Evolutionary conservation across 2,888 invertebrate genomes (phyloP).

Genomic region (Oscheius sp.): DNA sequence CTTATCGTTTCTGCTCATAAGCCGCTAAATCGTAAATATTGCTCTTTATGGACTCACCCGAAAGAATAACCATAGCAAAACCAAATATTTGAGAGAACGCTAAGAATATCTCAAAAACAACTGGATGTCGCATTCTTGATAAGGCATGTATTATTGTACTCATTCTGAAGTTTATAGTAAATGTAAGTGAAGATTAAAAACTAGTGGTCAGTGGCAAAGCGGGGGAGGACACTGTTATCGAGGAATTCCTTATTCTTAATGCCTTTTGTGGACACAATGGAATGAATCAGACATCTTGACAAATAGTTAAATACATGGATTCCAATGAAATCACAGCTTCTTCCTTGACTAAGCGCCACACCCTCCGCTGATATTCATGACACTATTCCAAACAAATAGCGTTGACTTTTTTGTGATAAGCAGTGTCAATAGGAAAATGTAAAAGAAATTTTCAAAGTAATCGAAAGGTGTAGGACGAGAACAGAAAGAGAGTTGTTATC

Average conservation of each 20-base stretch:
- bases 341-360: not conserved
- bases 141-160: not conserved
- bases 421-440: too few species aligned
- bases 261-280: conserved; percentile 3
- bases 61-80: conserved; percentile 43
- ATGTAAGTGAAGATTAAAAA: conserved; percentile 25
- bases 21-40: not conserved
- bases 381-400: not conserved
- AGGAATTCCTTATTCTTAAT: not conserved
- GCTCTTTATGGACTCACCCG: conserved; percentile 35
- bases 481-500: conserved; percentile 23
- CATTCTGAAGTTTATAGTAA: conserved; percentile 4
- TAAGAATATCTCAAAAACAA: conserved; percentile 38
- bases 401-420: too few species aligned
- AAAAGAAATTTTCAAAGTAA: too few species aligned
- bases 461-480: not conserved
- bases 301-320: conserved; percentile 21
- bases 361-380: not conserved
- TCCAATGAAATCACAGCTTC: conserved; percentile 11
- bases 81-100: conserved; percentile 52
- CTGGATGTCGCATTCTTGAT: conserved; percentile 12
- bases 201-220: not conserved
- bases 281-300: conserved; percentile 13
- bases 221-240: not conserved
- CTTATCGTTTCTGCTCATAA: not conserved